A percentile compares a stretch with the other conserved stretches of the same genome.
These are phyloP conservation scores for Premnoplex brunnescens DNA, from an alignment of 2,797 vertebrate genomes.

Conservation along the genomic window DNA sequence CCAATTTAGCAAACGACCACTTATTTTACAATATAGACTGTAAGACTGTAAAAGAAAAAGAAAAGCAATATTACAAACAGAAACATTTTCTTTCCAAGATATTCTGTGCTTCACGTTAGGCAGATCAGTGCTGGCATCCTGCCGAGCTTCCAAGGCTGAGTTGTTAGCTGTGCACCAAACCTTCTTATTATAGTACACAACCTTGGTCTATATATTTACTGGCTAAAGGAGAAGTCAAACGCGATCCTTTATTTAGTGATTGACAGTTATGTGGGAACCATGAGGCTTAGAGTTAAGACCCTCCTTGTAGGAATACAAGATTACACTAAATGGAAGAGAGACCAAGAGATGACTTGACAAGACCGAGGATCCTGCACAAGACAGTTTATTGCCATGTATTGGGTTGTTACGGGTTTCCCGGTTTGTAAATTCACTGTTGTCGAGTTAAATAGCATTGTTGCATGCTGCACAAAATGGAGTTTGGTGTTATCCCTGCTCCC, in stretches of 20 bases:
- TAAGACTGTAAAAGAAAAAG: background rate
- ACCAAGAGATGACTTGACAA: too few relatives aligned
- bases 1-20: background rate
- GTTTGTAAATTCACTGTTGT: too few relatives aligned
- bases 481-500: too few relatives aligned
- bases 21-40: background rate
- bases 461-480: too few relatives aligned
- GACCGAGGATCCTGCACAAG: too few relatives aligned
- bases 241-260: background rate
- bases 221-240: background rate
- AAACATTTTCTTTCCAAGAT: background rate
- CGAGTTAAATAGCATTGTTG: too few relatives aligned
- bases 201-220: background rate
- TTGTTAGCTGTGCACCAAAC: background rate
- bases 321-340: too few relatives aligned
- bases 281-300: background rate
- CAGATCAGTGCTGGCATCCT: background rate
- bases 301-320: too few relatives aligned
- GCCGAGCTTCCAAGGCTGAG: background rate
- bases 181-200: background rate
- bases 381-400: too few relatives aligned
- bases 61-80: background rate
- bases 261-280: background rate
- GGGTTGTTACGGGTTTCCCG: too few relatives aligned
- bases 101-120: background rate